Percentiles rank a stretch among this genome's conserved stretches.
Conservation (phyloP, 2,888 invertebrate species). For the Lissocephala sabroskyi region DNA sequence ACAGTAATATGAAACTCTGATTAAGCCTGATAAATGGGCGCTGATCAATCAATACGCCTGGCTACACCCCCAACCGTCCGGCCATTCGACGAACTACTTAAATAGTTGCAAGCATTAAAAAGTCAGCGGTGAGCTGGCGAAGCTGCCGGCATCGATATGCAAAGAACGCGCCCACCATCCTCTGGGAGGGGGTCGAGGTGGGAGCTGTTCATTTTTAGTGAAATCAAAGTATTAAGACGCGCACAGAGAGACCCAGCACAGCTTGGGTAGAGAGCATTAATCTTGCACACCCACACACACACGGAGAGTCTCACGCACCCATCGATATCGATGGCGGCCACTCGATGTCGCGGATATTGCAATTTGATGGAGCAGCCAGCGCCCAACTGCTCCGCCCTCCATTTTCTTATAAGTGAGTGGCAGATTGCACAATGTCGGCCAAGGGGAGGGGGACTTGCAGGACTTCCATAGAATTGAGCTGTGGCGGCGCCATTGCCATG, state of each 20-base stretch:
- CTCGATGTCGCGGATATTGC: conserved; percentile 52
- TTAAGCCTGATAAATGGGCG: not conserved
- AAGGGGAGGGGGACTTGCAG: too few species aligned
- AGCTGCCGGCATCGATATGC: conserved; percentile 41
- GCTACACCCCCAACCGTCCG: too few species aligned
- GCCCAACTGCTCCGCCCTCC: conserved; percentile 7
- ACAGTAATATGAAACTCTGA: not conserved
- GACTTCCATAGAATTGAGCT: too few species aligned
- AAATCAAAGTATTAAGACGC: conserved; percentile 56
- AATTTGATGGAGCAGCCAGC: conserved; percentile 46
- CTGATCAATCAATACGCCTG: not conserved
- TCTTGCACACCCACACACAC: conserved; percentile 25
- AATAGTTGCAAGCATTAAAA: conserved; percentile 29
- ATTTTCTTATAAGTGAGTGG: too few species aligned
- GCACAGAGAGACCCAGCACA: conserved; percentile 16
- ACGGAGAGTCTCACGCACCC: conserved; percentile 9
- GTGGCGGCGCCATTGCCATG: conserved; percentile 10
- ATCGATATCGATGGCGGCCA: conserved; percentile 32
- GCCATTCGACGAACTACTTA: too few species aligned
- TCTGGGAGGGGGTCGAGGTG: not conserved
- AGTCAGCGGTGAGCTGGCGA: conserved; percentile 17
- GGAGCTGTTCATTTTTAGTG: conserved; percentile 41
- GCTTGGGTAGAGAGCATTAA: conserved; percentile 48
- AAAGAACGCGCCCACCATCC: conserved; percentile 16
- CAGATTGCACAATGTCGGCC: too few species aligned